phyloP scores from a whole-genome alignment of 2,113 vertebrate genomes.

The Sorex fumeus region DNA sequence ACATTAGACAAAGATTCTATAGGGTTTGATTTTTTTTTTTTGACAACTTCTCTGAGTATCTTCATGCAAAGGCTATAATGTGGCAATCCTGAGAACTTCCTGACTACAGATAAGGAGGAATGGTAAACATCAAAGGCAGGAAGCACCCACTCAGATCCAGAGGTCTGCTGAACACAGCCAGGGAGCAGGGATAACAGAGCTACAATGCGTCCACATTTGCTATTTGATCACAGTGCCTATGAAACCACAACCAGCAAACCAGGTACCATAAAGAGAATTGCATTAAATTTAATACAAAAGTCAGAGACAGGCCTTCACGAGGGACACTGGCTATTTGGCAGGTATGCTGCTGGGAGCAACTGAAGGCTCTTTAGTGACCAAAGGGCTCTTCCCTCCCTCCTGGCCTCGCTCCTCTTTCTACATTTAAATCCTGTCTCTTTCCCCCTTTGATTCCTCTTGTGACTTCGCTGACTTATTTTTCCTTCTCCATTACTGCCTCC shows the following conservation, averaged over 20 bases:
- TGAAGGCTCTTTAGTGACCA: not conserved
- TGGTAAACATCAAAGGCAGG: slow-evolving; percentile 70
- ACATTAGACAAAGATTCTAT: not conserved
- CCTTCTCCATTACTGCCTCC: slow-evolving; percentile 24
- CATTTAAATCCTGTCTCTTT: slow-evolving; percentile 17
- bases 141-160: slow-evolving; percentile 73
- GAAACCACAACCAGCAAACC: slow-evolving; percentile 61
- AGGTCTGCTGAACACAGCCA: slow-evolving; percentile 65
- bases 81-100: slow-evolving; percentile 60
- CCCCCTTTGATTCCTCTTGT: not conserved
- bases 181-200: not conserved
- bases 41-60: slow-evolving; percentile 72
- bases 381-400: slow-evolving; percentile 15
- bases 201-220: slow-evolving; percentile 48
- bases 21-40: not conserved
- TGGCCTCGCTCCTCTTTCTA: not conserved
- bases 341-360: not conserved
- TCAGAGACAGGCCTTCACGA: slow-evolving; percentile 63
- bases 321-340: slow-evolving; percentile 64
- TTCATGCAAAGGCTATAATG: slow-evolving; percentile 68
- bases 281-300: slow-evolving; percentile 82
- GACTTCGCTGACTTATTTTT: slow-evolving; percentile 36
- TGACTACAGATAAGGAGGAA: slow-evolving; percentile 54
- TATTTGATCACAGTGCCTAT: slow-evolving; percentile 66
- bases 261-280: slow-evolving; percentile 76